Base-by-base conservation (phyloP, 2,113 vertebrate species). In the Ondatra zibethicus region DNA sequence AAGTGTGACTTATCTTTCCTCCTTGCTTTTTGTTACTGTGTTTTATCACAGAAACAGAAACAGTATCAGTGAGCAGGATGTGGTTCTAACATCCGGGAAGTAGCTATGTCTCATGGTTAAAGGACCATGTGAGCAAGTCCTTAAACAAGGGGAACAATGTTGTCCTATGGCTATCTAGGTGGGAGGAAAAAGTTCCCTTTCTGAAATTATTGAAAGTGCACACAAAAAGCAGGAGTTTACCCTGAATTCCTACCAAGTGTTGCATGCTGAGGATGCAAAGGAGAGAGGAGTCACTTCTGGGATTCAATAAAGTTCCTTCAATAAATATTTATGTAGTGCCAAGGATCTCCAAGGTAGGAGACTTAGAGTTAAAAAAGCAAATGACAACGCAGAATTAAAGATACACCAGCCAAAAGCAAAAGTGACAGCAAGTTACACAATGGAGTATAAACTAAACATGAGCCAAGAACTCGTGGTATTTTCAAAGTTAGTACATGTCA, bases 391-490 rank as follows among this genome's bases (percentile, higher is more conserved):
- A 10, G 85, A 76, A 94, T 66, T 91, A 92, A 84, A 65, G 50
- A 80, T 33, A 88, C 58, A 85, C 45, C 89, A 76, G 95, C 80
- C 61, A 78, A 89, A 72, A 50, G 42, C 33, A 52, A 91, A 63
- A 89, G 19, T 70, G 93, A 90, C 75, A 93, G 95, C 95, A 84
- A 90, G 68, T 92, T 85, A 94, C n/a, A 96, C 95, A 88, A 61
- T 2, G 21, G 58, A 93, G 31, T 66, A 6, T 86, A 93, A 96
- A 93, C 93, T 31, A 84, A 93, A 47, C 0, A 68, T 4, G 17
- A 94, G 88, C 85, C 93, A 97, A 75, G 88, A 95, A 94, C 85
- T 29, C 39, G 1, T 58, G 94, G 93, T 92, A 96, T 85, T 97
- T 92, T 94, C 92, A 94, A 87, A 93, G 89, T 93, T 76, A 88